Evolutionary conservation across 2,888 invertebrate genomes (phyloP).

Genomic region (Anticlea derivata): DNA sequence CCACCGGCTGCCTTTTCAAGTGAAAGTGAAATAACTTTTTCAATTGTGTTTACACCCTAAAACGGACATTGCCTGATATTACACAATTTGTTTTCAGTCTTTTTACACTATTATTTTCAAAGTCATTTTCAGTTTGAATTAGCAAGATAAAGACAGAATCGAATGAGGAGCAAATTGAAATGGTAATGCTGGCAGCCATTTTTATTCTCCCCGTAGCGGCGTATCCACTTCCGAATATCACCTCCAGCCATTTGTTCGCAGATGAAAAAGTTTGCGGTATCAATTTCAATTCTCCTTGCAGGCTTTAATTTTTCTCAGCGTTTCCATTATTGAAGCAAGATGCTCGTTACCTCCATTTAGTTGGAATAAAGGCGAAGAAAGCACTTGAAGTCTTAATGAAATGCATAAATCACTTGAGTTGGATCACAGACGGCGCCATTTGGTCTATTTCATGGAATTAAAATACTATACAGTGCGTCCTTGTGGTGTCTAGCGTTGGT

Average conservation of each 20-base stretch:
- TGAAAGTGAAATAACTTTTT: constrained; percentile 17
- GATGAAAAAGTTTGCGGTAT: constrained; percentile 68
- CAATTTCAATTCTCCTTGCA: constrained; percentile 64
- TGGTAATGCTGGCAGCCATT: constrained; percentile 49
- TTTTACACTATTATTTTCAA: constrained; percentile 30
- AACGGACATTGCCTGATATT: neutral
- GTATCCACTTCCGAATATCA: constrained; percentile 44
- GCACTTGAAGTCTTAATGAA: constrained; percentile 70
- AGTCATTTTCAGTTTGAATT: constrained; percentile 45
- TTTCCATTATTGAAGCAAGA: constrained; percentile 67
- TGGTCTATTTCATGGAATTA: constrained; percentile 56
- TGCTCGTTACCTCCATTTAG: constrained; percentile 70
- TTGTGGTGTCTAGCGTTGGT: no score
- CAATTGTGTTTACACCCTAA: constrained; percentile 11
- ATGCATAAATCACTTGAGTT: constrained; percentile 70
- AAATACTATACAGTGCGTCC: constrained; percentile 41
- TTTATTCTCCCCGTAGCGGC: constrained; percentile 45
- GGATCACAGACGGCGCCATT: constrained; percentile 61
- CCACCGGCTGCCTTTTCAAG: constrained; percentile 13
- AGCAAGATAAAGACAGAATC: constrained; percentile 48
- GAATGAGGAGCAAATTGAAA: constrained; percentile 51
- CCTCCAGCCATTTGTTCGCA: constrained; percentile 50
- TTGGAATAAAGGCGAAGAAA: constrained; percentile 52
- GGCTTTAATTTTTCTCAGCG: constrained; percentile 48
- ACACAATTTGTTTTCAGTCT: constrained; percentile 11